Conservation (phyloP, 2,888 invertebrate species). For the Conistra vaccinii region DNA sequence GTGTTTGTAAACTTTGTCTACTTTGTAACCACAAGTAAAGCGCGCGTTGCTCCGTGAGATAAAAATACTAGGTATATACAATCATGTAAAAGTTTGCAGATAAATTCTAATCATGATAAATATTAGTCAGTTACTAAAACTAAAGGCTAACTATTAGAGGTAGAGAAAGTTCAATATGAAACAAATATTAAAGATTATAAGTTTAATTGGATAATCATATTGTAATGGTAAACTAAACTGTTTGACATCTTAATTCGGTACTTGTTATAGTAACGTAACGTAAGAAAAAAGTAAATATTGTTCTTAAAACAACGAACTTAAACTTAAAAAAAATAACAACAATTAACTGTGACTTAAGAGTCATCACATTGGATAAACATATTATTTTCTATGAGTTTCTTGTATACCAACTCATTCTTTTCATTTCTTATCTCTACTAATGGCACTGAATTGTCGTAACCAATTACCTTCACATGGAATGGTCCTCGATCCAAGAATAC, state of each 20-base stretch:
- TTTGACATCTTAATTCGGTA: background rate
- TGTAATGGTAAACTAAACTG: slow-evolving; percentile 10
- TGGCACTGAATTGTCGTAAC: slow-evolving; percentile 68
- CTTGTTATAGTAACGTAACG: slow-evolving; percentile 1
- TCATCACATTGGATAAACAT: slow-evolving; percentile 56
- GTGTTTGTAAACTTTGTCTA: too few relatives aligned
- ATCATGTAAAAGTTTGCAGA: too few relatives aligned
- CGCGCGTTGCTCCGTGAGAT: too few relatives aligned
- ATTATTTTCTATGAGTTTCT: slow-evolving; percentile 76
- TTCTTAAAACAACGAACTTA: slow-evolving; percentile 4
- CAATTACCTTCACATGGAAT: slow-evolving; percentile 78
- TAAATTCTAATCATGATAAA: too few relatives aligned
- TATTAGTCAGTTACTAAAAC: background rate
- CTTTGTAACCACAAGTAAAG: too few relatives aligned
- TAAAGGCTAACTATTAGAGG: background rate
- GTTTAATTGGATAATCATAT: slow-evolving; percentile 28
- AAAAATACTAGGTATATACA: too few relatives aligned
- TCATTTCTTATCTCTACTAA: slow-evolving; percentile 80
- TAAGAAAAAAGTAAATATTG: slow-evolving; percentile 11
- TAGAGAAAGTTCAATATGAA: slow-evolving; percentile 25
- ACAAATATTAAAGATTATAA: slow-evolving; percentile 54
- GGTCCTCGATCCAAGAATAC: slow-evolving; percentile 80
- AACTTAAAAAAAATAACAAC: background rate
- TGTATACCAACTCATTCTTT: slow-evolving; percentile 75
- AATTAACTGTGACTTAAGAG: slow-evolving; percentile 11